Percentiles rank a stretch among this genome's conserved stretches.
phyloP scores from a whole-genome alignment of 2,797 vertebrate genomes.

The Esox masquinongy region DNA sequence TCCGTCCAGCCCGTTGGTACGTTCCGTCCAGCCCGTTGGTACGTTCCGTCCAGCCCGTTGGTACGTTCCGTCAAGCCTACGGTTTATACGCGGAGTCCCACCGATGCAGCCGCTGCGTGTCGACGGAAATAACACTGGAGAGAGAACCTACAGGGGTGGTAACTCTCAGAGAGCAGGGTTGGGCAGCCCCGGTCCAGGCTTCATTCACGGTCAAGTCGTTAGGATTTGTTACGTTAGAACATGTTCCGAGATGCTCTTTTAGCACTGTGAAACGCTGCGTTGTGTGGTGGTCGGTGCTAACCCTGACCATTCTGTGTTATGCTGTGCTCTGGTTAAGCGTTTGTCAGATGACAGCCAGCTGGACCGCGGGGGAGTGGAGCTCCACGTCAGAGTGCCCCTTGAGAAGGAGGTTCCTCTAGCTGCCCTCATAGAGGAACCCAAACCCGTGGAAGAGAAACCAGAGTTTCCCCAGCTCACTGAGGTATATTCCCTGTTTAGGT shows the following conservation, averaged over 20 bases:
- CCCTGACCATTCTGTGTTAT: neutral
- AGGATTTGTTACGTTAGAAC: no score
- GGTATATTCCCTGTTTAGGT: constrained; percentile 59
- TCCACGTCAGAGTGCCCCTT: constrained; percentile 89
- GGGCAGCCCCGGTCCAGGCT: neutral
- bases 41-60: no score
- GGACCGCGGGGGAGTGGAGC: constrained; percentile 76
- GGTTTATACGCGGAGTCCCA: neutral
- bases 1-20: no score
- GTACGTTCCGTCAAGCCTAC: neutral
- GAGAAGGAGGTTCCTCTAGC: constrained; percentile 93
- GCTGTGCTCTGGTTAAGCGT: constrained; percentile 62
- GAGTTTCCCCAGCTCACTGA: constrained; percentile 92
- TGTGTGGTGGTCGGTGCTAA: neutral
- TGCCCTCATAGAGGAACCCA: constrained; percentile 61
- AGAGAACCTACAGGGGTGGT: no score
- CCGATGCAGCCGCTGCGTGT: no score
- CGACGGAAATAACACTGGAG: neutral
- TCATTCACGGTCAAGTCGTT: neutral
- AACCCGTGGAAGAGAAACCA: constrained; percentile 67
- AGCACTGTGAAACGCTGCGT: neutral
- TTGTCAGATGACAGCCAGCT: constrained; percentile 79
- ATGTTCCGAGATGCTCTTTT: neutral
- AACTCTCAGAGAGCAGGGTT: no score
- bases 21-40: no score